phyloP scores from a whole-genome alignment of 1,140 invertebrate species.

The Drosophila insularis region DNA sequence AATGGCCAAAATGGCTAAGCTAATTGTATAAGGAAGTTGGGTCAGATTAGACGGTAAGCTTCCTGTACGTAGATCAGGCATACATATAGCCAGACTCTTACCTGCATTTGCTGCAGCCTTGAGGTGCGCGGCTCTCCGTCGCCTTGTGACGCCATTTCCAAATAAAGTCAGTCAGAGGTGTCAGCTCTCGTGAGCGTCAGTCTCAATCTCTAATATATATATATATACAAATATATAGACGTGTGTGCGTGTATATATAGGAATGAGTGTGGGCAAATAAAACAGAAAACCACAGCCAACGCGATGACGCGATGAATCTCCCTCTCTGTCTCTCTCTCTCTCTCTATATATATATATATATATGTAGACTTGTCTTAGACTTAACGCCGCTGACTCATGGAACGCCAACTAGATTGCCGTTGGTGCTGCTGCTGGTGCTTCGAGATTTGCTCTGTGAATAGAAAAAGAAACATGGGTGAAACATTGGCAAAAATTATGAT shows the following conservation, averaged over 20 bases:
- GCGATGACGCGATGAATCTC: slow-evolving; percentile 50
- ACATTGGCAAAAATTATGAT: slow-evolving; percentile 31
- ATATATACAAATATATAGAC: no score
- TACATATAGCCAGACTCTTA: slow-evolving; percentile 67
- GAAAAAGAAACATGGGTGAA: slow-evolving; percentile 35
- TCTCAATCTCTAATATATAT: slow-evolving; percentile 10
- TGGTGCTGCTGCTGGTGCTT: neutral
- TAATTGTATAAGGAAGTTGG: slow-evolving; percentile 38
- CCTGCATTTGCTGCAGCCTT: slow-evolving; percentile 85
- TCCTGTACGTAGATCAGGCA: neutral
- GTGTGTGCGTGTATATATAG: no score
- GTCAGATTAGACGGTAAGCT: slow-evolving; percentile 16
- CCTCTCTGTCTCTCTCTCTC: no score
- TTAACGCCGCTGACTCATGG: slow-evolving; percentile 50
- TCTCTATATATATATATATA: no score
- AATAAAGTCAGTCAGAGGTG: slow-evolving; percentile 45
- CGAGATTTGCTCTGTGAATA: slow-evolving; percentile 24
- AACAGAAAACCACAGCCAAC: slow-evolving; percentile 27
- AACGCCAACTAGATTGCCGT: slow-evolving; percentile 11
- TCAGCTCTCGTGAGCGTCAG: slow-evolving; percentile 15
- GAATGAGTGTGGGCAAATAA: slow-evolving; percentile 49
- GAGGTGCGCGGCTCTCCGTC: slow-evolving; percentile 71
- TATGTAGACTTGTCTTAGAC: slow-evolving; percentile 68
- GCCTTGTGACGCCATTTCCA: slow-evolving; percentile 80
- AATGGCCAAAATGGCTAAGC: slow-evolving; percentile 32